phyloP scores from a whole-genome alignment of 92 coral and sea anemone genomes.

The Zoanthus sociatus region DNA sequence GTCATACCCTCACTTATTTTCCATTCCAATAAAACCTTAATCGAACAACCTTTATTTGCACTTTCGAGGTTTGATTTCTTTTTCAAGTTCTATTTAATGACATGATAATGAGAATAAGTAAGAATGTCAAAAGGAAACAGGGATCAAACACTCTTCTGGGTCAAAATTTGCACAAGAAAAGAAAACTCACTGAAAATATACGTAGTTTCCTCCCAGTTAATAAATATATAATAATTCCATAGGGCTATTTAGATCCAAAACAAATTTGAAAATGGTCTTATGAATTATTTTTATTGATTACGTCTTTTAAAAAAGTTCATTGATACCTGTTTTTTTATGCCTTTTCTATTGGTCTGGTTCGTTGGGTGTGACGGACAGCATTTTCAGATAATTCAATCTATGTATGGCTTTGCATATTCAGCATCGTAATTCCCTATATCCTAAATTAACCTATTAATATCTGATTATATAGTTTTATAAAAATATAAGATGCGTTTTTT shows the following conservation, averaged over 20 bases:
- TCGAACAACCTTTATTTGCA: no score
- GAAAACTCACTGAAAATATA: conserved; percentile 12
- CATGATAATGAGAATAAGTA: conserved; percentile 18
- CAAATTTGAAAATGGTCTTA: conserved; percentile 27
- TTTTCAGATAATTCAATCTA: neutral
- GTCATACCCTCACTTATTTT: no score
- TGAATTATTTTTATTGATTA: conserved; percentile 21
- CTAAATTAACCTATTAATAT: neutral
- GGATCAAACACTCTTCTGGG: conserved; percentile 16
- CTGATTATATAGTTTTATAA: neutral
- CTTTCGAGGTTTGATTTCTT: conserved; percentile 24
- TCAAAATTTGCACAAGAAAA: conserved; percentile 35
- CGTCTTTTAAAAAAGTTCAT: conserved; percentile 7
- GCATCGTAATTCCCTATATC: neutral
- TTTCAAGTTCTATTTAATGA: conserved; percentile 13
- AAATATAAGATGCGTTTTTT: conserved; percentile 2
- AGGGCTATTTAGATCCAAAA: conserved; percentile 28
- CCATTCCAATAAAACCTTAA: no score
- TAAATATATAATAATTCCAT: conserved; percentile 15
- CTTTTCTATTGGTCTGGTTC: neutral
- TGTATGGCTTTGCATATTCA: neutral
- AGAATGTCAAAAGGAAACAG: neutral
- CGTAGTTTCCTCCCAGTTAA: conserved; percentile 12
- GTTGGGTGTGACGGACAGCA: neutral
- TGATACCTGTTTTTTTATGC: neutral